Evolutionary conservation across 1,140 invertebrate genomes (phyloP).

Genomic region (Orussus abietinus): DNA sequence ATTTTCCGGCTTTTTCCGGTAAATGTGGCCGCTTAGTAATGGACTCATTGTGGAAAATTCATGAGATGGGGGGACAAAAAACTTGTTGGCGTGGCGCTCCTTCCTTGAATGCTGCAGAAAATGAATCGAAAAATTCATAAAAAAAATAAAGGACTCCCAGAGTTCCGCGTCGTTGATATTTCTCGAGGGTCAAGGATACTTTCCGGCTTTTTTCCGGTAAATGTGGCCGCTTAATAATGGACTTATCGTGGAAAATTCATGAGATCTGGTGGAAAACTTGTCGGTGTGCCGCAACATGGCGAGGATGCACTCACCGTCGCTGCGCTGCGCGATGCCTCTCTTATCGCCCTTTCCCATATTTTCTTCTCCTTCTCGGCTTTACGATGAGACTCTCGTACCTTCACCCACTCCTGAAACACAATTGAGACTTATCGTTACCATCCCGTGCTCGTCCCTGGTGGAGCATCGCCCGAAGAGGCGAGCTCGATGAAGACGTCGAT

Average conservation of each 20-base stretch:
- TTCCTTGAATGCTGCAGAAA: no score
- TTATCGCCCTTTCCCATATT: conserved; percentile 54
- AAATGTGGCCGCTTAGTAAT: conserved; percentile 7
- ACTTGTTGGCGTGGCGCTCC: no score
- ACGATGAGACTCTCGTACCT: conserved; percentile 31
- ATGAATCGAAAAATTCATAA: no score
- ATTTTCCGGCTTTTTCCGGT: no score
- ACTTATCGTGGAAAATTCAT: conserved; percentile 2
- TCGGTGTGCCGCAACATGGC: no score
- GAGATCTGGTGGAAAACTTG: neutral
- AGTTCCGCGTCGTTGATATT: no score
- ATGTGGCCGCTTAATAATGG: conserved; percentile 8
- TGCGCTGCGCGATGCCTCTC: conserved; percentile 45
- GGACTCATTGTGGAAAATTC: neutral
- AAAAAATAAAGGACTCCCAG: no score
- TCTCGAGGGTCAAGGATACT: no score
- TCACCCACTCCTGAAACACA: conserved; percentile 35
- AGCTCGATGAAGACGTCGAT: conserved; percentile 14
- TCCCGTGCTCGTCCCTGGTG: neutral
- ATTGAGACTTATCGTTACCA: conserved; percentile 16
- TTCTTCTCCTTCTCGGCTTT: conserved; percentile 29
- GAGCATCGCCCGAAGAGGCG: neutral
- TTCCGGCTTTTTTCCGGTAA: no score
- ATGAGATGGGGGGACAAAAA: conserved; percentile 6
- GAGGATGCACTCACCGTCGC: conserved; percentile 45